Percentiles rank a stretch among this genome's conserved stretches.
Conservation (phyloP, 2,888 invertebrate species). For the Synergus itoensis region DNA sequence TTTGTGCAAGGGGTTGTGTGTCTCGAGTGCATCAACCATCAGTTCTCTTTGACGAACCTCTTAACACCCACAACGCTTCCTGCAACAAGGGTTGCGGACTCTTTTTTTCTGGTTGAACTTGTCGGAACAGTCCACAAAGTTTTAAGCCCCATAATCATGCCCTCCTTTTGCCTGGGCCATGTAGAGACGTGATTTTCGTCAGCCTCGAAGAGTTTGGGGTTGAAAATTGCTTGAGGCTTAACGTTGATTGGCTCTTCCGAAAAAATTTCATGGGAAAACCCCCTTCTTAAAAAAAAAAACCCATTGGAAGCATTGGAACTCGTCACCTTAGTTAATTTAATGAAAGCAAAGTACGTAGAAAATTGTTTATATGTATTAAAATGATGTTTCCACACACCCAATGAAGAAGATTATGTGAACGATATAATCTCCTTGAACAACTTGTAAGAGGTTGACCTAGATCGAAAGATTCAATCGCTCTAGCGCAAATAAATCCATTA, state of each 20-base stretch:
- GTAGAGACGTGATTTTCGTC: constrained; percentile 11
- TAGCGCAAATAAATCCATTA: constrained; percentile 33
- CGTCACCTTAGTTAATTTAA: too few species aligned
- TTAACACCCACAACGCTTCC: constrained; percentile 70
- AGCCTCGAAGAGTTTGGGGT: not conserved
- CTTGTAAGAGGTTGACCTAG: constrained; percentile 15
- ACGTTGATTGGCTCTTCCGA: constrained; percentile 8
- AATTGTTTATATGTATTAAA: too few species aligned
- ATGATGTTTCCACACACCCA: not conserved
- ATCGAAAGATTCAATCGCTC: constrained; percentile 29
- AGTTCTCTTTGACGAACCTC: constrained; percentile 71
- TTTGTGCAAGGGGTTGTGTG: constrained; percentile 69
- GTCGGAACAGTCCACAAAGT: constrained; percentile 27
- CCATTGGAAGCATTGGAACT: too few species aligned
- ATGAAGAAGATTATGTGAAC: not conserved
- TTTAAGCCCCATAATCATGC: not conserved
- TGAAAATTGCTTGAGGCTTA: not conserved
- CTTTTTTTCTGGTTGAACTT: constrained; percentile 27
- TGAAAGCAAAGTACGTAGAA: too few species aligned
- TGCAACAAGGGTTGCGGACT: constrained; percentile 64
- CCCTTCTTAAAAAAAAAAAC: not conserved
- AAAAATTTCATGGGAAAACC: not conserved
- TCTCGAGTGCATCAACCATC: constrained; percentile 70
- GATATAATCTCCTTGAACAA: not conserved
- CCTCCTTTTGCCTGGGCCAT: constrained; percentile 5